These are phyloP conservation scores for Tinamus major DNA, from an alignment of 2,797 vertebrate species.

Conservation along the genomic window DNA sequence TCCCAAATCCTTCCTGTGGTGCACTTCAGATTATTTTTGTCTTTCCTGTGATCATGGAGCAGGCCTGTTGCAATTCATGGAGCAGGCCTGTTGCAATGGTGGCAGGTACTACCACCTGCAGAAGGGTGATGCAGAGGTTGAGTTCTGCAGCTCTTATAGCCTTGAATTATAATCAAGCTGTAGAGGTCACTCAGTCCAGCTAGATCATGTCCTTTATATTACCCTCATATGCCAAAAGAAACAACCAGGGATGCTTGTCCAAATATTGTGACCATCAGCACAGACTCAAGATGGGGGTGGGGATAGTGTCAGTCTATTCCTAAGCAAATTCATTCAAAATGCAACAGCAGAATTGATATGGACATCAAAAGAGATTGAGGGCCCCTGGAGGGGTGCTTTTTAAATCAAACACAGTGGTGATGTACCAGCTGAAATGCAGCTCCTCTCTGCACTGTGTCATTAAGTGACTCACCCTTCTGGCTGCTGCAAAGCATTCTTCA, in stretches of 20 bases:
- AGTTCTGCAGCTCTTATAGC: neutral
- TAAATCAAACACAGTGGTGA: neutral
- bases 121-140: neutral
- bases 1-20: neutral
- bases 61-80: neutral
- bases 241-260: neutral
- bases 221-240: neutral
- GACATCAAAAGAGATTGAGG: neutral
- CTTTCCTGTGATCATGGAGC: neutral
- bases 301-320: neutral
- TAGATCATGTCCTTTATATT: neutral
- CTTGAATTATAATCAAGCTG: neutral
- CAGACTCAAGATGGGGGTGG: neutral
- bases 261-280: neutral
- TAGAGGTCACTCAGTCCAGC: neutral
- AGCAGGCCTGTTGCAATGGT: neutral
- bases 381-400: neutral
- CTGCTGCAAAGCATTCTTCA: slow-evolving; percentile 93
- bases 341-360: neutral
- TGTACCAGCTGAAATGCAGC: slow-evolving; percentile 1
- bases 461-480: slow-evolving; percentile 90
- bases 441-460: neutral
- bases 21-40: slow-evolving; percentile 12
- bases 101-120: neutral
- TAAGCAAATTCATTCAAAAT: slow-evolving; percentile 14